These are phyloP conservation scores for Cheiracanthium punctorium DNA, from an alignment of 2,888 invertebrate genomes.

Conservation along the genomic window DNA sequence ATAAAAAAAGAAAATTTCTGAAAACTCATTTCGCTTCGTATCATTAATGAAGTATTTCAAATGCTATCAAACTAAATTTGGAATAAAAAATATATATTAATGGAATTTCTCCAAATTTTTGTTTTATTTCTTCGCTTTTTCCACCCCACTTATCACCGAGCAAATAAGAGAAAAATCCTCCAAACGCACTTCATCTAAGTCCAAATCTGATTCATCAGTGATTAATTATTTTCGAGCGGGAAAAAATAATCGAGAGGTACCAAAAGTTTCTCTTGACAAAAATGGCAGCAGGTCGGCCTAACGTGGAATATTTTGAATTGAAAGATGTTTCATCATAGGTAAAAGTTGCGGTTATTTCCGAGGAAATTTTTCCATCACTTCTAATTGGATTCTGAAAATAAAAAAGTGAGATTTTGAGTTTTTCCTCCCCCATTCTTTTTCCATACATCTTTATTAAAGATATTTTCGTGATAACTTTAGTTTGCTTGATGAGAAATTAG, in stretches of 20 bases:
- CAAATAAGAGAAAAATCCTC: slow-evolving; percentile 47
- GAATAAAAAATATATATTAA: slow-evolving; percentile 55
- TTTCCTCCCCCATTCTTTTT: slow-evolving; percentile 1
- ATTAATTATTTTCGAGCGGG: slow-evolving; percentile 55
- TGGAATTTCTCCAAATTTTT: slow-evolving; percentile 28
- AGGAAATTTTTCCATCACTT: slow-evolving; percentile 31
- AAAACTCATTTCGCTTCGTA: slow-evolving; percentile 64
- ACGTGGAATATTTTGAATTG: slow-evolving; percentile 42
- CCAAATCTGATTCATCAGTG: slow-evolving; percentile 59
- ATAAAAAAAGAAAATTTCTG: too few relatives aligned
- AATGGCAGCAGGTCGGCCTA: slow-evolving; percentile 35
- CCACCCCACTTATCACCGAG: slow-evolving; percentile 41
- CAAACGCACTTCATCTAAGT: slow-evolving; percentile 17
- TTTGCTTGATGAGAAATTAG: too few relatives aligned
- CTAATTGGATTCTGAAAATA: slow-evolving; percentile 48
- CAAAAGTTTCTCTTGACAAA: slow-evolving; percentile 53
- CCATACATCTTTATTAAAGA: too few relatives aligned
- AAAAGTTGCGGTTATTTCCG: slow-evolving; percentile 10
- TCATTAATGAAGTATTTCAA: slow-evolving; percentile 58
- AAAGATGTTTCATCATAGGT: slow-evolving; percentile 33
- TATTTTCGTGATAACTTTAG: too few relatives aligned
- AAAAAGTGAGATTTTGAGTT: slow-evolving; percentile 1
- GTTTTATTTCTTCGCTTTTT: slow-evolving; percentile 28
- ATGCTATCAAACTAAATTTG: slow-evolving; percentile 49
- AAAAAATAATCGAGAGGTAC: slow-evolving; percentile 57